Conservation (phyloP, 2,113 vertebrate species). For the Thamnophis sirtalis region DNA sequence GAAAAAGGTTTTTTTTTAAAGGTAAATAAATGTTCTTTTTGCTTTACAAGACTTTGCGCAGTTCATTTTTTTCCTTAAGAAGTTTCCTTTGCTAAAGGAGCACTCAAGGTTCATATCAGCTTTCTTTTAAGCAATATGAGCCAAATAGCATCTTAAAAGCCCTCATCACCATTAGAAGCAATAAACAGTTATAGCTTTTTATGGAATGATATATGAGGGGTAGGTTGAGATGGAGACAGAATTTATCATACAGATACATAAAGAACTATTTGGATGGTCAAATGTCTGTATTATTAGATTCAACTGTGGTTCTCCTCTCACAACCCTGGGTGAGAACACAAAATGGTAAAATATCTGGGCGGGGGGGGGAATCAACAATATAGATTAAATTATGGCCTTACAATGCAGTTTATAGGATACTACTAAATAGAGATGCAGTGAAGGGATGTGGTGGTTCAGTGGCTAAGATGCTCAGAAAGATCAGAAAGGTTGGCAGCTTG, state of each 20-base stretch:
- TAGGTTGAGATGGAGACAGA: conserved; percentile 6
- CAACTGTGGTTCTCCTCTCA: background rate
- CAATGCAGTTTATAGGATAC: background rate
- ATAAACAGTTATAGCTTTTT: background rate
- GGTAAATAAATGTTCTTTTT: background rate
- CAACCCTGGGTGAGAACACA: background rate
- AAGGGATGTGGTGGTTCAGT: too few species aligned
- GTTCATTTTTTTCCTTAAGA: background rate
- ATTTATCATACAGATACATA: background rate
- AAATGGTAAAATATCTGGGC: background rate
- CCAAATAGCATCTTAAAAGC: background rate
- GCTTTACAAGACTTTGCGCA: background rate
- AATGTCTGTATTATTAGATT: background rate
- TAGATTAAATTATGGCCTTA: background rate
- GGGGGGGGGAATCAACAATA: background rate
- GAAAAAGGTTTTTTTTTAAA: background rate
- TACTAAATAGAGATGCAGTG: background rate
- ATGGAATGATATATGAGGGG: conserved; percentile 1
- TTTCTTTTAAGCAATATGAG: background rate
- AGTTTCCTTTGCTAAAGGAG: background rate
- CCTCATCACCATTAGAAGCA: background rate
- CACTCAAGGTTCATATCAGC: background rate
- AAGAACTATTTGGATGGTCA: background rate
- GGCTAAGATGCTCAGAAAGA: too few species aligned
- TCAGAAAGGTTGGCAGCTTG: too few species aligned